Conservation (phyloP, 1,140 invertebrate species). For the Drosophila leontia region DNA sequence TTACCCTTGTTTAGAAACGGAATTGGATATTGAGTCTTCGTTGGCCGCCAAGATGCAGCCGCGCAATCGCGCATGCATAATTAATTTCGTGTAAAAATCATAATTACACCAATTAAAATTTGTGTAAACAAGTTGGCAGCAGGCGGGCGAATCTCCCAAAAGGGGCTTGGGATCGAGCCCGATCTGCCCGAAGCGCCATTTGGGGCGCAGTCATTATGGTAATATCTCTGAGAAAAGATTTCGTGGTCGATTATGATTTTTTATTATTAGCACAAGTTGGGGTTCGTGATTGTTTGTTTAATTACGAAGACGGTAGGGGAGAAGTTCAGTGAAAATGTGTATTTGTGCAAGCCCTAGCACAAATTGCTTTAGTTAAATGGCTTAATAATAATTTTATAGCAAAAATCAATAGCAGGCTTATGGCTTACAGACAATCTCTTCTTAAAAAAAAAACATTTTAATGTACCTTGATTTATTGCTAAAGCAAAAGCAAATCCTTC, state of each 20-base stretch:
- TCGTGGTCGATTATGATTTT: slow-evolving; percentile 19
- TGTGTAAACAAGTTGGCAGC: slow-evolving; percentile 77
- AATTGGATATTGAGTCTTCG: slow-evolving; percentile 23
- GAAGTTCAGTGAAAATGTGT: background rate
- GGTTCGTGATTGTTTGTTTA: slow-evolving; percentile 1
- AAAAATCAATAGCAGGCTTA: background rate
- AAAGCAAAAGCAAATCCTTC: background rate
- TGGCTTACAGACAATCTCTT: background rate
- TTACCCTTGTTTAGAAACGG: slow-evolving; percentile 23
- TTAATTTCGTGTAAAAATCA: slow-evolving; percentile 81
- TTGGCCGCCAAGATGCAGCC: slow-evolving; percentile 35
- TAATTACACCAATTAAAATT: slow-evolving; percentile 81
- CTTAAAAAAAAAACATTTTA: background rate
- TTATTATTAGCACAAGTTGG: slow-evolving; percentile 28
- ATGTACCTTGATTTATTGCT: slow-evolving; percentile 2
- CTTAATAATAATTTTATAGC: too few species aligned
- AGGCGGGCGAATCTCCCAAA: slow-evolving; percentile 16
- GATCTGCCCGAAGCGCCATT: slow-evolving; percentile 47
- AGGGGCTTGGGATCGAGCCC: slow-evolving; percentile 6
- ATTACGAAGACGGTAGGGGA: background rate
- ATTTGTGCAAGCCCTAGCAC: background rate
- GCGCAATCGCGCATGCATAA: slow-evolving; percentile 70
- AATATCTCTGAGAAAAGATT: slow-evolving; percentile 51
- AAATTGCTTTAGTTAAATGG: background rate
- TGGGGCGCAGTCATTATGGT: slow-evolving; percentile 55